Evolutionary conservation across 2,888 invertebrate species (phyloP).

Genomic region (Cantharis rufa): DNA sequence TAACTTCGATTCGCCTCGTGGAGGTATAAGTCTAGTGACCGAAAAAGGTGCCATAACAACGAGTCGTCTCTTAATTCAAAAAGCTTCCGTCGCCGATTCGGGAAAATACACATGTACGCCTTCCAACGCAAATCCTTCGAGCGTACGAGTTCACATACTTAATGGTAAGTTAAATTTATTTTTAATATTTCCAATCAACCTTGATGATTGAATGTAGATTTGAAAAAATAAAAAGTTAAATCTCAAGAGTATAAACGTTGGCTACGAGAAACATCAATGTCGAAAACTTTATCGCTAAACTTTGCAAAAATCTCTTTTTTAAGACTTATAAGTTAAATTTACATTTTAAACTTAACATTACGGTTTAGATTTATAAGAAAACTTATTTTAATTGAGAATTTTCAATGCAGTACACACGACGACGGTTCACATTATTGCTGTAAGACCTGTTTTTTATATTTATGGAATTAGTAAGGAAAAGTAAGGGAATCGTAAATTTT

Average conservation of each 20-base stretch:
- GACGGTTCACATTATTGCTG: not conserved
- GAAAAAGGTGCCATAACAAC: constrained; percentile 84
- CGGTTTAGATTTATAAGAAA: not conserved
- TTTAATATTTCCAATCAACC: not conserved
- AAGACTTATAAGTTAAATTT: not conserved
- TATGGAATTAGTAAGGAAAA: not conserved
- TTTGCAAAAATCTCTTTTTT: not conserved
- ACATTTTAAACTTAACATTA: not conserved
- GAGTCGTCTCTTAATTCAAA: constrained; percentile 80
- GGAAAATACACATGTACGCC: constrained; percentile 84
- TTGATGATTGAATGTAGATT: not conserved
- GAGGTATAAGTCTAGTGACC: constrained; percentile 84
- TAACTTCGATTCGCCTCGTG: constrained; percentile 88
- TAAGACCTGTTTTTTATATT: not conserved
- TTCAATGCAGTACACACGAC: not conserved
- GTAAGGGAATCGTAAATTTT: not conserved
- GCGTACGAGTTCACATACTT: constrained; percentile 81
- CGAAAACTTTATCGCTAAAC: not conserved
- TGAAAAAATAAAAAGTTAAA: not conserved
- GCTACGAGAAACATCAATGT: not conserved
- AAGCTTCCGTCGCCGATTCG: constrained; percentile 78
- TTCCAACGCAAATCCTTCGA: constrained; percentile 79
- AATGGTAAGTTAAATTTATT: constrained; percentile 69
- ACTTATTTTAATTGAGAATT: not conserved
- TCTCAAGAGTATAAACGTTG: not conserved